Base-by-base conservation (phyloP, 2,113 vertebrate species). In the Heterotis niloticus region DNA sequence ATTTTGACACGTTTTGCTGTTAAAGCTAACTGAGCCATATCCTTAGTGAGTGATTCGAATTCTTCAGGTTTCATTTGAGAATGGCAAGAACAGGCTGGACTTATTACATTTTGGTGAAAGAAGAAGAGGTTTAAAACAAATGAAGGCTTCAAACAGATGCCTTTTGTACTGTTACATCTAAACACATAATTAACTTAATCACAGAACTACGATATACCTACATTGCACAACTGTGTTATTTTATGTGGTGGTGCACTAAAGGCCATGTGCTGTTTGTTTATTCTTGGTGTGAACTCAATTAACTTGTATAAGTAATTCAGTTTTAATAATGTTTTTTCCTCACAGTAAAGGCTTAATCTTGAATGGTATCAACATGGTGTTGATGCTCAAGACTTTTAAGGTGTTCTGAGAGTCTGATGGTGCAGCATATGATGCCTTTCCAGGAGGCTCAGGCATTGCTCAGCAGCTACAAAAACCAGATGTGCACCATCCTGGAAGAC, bases 401-500 rank as follows among this genome's bases (percentile, higher is more conserved):
- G 60, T 14, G 60, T 62, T 20, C 14, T 62, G 60, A 20, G 60
- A 17, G 14, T 14, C 12, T 17, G 14, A 62, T 81, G 64, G 44
- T 78, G 26, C 0, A 44, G 34, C 34, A 44, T 44, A 44, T 60
- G 69, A 0, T 28, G 83, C 75, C 72, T 80, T 75, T 82, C 75
- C 86, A 99, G 97, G 95, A 94, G 77, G 94, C 92, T 0, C 79
- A 88, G 81, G 85, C 79, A 78, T 84, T 94, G 87, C 82, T 96
- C 80, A 87, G 80, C 79, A 87, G 81, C 62, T 91, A 88, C 84
- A 91, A 80, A 54, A 87, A 87, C 1, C 56, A 95, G 84, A 99
- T 99, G 95, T 80, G 90, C 29, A 89, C 80, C 0, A 89, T 98
- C 67, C 91, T 99, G 0, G 92, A 92, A 13, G 95, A 98, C 0